Evolutionary conservation across 1,140 invertebrate genomes (phyloP), one percentile per base, ranked within the genome.

Genomic region (Drosophila bocki): DNA sequence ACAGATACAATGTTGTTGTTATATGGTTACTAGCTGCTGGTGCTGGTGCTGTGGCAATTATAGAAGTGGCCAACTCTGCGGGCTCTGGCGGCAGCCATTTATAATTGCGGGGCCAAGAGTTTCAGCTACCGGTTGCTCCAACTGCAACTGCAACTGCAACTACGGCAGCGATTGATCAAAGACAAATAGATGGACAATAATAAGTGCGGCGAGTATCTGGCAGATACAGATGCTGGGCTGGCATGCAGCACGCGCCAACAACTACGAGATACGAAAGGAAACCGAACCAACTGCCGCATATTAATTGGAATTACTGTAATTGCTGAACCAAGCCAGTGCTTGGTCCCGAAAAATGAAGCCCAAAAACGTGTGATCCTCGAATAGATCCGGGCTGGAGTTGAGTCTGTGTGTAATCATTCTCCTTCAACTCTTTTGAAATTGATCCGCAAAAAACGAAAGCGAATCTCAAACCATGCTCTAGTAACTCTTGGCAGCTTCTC

Each of bases 291-390:
- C 15, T 72, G 69, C 51, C 69, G 44, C 53, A 69, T 72, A 72
- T 72, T 72, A 72, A 72, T 72, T 72, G 70, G 70, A 71, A 72
- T 72, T 72, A 72, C 70, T 44, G 70, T 72, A 72, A 72, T 72
- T 72, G 70, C 68, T 3, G 35, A 12, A 12, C 51, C 50, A 37
- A 8, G 22, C 37, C 69, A 70, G 50, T 54, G 48, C 19, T 67
- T 53, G 51, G 65, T 45, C 51, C 65, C 61, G 11, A 69, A 69
- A 69, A 29, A 15, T n/a, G 0, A 51, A 15, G 12, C 26, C 41
- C 26, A 35, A 69, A 68, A 71, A 56, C 65, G 67, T 69, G 42
- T 70, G 42, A 72, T 58, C 35, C 44, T 70, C 65, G 11, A 11
- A 13, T n/a, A 19, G 33, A 70, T 45, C 35, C 17, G 17, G 50